Evolutionary conservation across 2,113 vertebrate species (phyloP), one percentile per base, ranked within the genome.

Genomic region (Pithys albifrons): DNA sequence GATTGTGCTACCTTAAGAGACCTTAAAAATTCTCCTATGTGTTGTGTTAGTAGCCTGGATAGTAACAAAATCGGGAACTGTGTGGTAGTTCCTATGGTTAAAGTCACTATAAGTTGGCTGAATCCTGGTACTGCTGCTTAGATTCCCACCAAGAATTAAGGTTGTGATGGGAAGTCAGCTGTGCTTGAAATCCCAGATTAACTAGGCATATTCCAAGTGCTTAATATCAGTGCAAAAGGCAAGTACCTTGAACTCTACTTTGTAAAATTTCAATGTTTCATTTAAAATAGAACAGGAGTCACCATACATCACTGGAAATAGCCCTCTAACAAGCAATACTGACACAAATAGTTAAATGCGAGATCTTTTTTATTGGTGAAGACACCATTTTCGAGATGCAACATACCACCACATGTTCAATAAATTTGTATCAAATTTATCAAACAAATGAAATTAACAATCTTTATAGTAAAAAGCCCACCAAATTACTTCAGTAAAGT

Each of bases 281-380:
- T 19, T 27, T 88, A n/a, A 43, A 79, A 46, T 3, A 57, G 18
- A 91, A 67, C 10, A 49, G 18, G 19, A 69, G 18, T n/a, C 1
- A 4, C 27, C 7, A 27, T 1, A 0, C 35, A 18, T 29, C 73
- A 61, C 11, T 57, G 55, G n/a, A 62, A 83, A 70, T 1, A 79
- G 52, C 28, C 49, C n/a, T 76, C 19, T 29, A 24, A 45, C 13
- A 66, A 33, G 24, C 11, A 62, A 48, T 25, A 51, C 14, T 77
- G 64, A 86, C 27, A 81, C 0, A 0, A 76, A 22, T 9, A 72
- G 37, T 55, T 71, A 64, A 71, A 74, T 7, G 10, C 52, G 12
- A 35, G 8, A 22, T 78, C 13, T 62, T 69, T 85, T 97, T 96
- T 87, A 91, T 92, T 95, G 43, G 55, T 71, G 22, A 73, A 73